A percentile compares a stretch with the other conserved stretches of the same genome.
These are phyloP conservation scores for Caretta caretta DNA, from an alignment of 2,113 vertebrate species.

Conservation along the genomic window DNA sequence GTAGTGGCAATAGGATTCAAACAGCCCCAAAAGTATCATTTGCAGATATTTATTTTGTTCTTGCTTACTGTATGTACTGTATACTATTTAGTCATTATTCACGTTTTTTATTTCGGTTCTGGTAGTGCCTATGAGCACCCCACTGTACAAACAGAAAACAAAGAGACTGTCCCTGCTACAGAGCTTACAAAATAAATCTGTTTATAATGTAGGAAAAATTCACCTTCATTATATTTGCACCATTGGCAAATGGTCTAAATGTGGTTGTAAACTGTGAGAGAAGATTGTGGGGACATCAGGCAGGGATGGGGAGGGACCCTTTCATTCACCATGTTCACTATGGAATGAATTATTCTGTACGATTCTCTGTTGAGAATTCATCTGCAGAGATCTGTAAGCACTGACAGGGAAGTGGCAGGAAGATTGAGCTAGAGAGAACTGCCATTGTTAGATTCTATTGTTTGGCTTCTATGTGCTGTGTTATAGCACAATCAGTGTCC, in stretches of 20 bases:
- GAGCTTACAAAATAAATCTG: background rate
- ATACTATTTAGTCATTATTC: background rate
- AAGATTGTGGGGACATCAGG: background rate
- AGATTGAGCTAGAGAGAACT: background rate
- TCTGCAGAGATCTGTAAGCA: background rate
- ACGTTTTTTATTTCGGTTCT: background rate
- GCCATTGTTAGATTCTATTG: background rate
- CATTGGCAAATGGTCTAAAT: background rate
- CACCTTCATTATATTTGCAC: background rate
- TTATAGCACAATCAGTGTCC: background rate
- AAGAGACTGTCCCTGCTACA: background rate
- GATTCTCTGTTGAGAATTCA: background rate
- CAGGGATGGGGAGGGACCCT: background rate
- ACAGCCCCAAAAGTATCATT: background rate
- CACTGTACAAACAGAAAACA: background rate
- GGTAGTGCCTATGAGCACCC: background rate
- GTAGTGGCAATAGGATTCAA: background rate
- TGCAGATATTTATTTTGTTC: background rate
- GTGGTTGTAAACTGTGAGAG: background rate
- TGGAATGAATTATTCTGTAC: background rate
- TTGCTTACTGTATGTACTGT: background rate
- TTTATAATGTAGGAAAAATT: background rate
- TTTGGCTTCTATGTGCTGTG: background rate
- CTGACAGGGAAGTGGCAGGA: background rate
- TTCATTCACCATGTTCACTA: slow-evolving; percentile 11